Evolutionary conservation across 2,888 invertebrate species (phyloP), one percentile per base, ranked within the genome.

Genomic region (Reticulitermes lucifugus): DNA sequence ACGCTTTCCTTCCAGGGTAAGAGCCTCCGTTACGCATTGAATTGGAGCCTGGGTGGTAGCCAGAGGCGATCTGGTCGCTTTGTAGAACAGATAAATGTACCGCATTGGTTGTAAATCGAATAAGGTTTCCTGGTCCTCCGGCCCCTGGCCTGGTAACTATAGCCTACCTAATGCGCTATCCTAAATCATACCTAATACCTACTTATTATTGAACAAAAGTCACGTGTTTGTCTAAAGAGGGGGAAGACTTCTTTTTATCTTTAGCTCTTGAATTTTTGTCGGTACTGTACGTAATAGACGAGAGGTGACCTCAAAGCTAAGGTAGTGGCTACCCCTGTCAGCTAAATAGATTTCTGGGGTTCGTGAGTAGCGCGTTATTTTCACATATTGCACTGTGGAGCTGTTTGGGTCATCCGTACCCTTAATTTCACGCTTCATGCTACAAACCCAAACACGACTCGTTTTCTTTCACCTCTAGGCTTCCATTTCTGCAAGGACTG

Each of bases 371-470:
- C 25, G 12, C n/a, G n/a, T 9, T 70, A 18, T n/a, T 5, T n/a
- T 70, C 29, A 18, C 25, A 18, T n/a, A 70, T 70, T 12, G 12
- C 29, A 70, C 14, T 41, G 9, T 41, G 41, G 73, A 65, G 25
- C n/a, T 65, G 65, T 65, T 65, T 65, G 65, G 65, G 65, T 6
- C 65, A 25, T 65, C 65, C 65, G 6, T 7, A 41, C 59, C 80
- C 29, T 29, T 80, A 59, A 80, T 80, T 80, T 80, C 80, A 80
- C 60, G 80, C 59, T 35, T 80, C 51, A 46, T 25, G 55, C 55
- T 55, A 79, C 51, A 79, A 79, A 29, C 79, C 51, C 29, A 79
- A 79, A 79, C 79, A 79, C 29, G 9, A 12, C 22, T 35, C 18
- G 21, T 43, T 46, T 46, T 46, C n/a, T 9, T 65, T n/a, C 25